Evolutionary conservation across 2,797 vertebrate species (phyloP), one percentile per base, ranked within the genome.

Genomic region (Spinibarbus caldwelli): DNA sequence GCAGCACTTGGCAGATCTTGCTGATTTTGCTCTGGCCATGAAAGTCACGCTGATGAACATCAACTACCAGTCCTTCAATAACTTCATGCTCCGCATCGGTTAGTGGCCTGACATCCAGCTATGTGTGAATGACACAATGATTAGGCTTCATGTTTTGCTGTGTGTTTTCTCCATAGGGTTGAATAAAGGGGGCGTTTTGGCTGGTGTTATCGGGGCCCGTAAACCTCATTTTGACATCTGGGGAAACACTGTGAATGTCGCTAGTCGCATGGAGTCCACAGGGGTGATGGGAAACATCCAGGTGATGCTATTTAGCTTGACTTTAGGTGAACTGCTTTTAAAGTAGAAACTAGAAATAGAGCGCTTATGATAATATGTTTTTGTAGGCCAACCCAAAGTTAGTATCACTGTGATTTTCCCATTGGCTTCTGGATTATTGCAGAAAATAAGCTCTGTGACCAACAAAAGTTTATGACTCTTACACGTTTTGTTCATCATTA

Each of bases 31-130:
- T 7, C 90, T 99, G 12, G 97, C 98, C 86, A 98, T 99, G 98
- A 99, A 99, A 90, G 97, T 98, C 84, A 98, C 98, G 0, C 93
- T 99, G 34, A 98, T 98, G 92, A 98, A 99, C 93, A 99, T 99
- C 93, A 99, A 99, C 93, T 98, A 98, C 88, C 98, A 99, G 91
- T 99, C 98, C 15, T 99, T 99, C 94, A 99, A 99, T 92, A 99
- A 98, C 95, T 99, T 99, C 94, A 99, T 98, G 98, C 94, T 99
- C n/a, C 96, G 98, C 49, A 99, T 99, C 12, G 98, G 98, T 97
- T 91, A 90, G 96, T 92, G 15, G 6, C 2, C 43, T 54, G 38
- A 34, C 26, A 5, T 0, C 11, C 23, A 29, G 31, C 29, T 19
- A 2, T 14, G 21, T 41, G 43, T 7, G 9, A 7, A 36, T 71